Evolutionary conservation across 1,140 invertebrate species (phyloP).

Genomic region (Brachionus calyciflorus): DNA sequence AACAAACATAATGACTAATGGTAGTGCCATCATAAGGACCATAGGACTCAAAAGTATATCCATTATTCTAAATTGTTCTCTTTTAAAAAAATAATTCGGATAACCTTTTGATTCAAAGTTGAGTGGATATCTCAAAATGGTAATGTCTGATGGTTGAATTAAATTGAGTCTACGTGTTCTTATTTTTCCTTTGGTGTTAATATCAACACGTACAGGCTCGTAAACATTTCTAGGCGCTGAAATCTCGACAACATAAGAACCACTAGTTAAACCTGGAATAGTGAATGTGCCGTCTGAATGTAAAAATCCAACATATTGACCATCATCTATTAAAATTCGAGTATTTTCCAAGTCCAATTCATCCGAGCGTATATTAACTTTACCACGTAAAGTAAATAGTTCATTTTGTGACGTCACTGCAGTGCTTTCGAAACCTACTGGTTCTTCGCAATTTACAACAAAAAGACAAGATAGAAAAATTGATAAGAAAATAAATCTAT

Average conservation of each 20-base stretch:
- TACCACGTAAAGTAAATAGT: slow-evolving; percentile 14
- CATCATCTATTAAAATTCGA: slow-evolving; percentile 43
- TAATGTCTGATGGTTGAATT: slow-evolving; percentile 75
- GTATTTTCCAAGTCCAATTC: slow-evolving; percentile 33
- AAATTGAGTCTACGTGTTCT: slow-evolving; percentile 86
- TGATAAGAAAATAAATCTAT: neutral
- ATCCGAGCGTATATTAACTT: slow-evolving; percentile 18
- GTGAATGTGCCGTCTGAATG: slow-evolving; percentile 37
- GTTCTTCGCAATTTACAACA: neutral
- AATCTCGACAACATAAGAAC: slow-evolving; percentile 86
- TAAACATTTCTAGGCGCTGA: slow-evolving; percentile 81
- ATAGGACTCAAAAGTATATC: slow-evolving; percentile 90
- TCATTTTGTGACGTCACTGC: neutral
- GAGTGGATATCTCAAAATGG: slow-evolving; percentile 74
- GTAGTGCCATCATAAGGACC: slow-evolving; percentile 61
- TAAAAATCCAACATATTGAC: slow-evolving; percentile 19
- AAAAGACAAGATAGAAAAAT: neutral
- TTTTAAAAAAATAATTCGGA: slow-evolving; percentile 80
- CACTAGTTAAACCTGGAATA: slow-evolving; percentile 68
- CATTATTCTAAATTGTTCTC: slow-evolving; percentile 85
- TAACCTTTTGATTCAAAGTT: slow-evolving; percentile 74
- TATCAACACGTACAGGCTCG: slow-evolving; percentile 86
- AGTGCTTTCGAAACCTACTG: neutral
- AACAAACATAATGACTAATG: slow-evolving; percentile 28
- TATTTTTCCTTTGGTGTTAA: slow-evolving; percentile 89